A percentile compares a stretch with the other conserved stretches of the same genome.
phyloP scores from a whole-genome alignment of 2,888 invertebrate genomes.

The Bibio marci region DNA sequence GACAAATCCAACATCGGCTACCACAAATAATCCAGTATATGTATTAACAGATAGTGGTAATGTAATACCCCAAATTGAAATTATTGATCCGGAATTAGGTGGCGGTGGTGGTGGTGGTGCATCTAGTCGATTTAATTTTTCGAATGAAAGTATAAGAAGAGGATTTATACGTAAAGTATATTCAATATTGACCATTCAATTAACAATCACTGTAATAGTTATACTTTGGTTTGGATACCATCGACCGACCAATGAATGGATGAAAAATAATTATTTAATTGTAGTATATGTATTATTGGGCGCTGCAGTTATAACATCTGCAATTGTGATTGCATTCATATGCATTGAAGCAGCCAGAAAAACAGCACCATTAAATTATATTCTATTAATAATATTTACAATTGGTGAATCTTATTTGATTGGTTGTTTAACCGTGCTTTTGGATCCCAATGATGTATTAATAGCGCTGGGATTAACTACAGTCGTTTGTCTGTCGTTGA shows the following conservation, averaged over 20 bases:
- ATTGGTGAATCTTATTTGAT: neutral
- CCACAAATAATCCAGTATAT: too few species aligned
- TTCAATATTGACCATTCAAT: neutral
- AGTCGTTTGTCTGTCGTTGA: slow-evolving; percentile 31
- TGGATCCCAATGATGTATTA: neutral
- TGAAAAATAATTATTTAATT: too few species aligned
- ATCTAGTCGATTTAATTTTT: slow-evolving; percentile 16
- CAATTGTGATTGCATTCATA: neutral
- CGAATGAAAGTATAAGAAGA: slow-evolving; percentile 25
- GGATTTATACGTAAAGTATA: slow-evolving; percentile 22
- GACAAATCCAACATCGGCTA: too few species aligned
- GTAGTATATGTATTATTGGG: too few species aligned
- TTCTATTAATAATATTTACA: neutral
- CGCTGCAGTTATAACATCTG: neutral
- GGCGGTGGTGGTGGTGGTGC: neutral
- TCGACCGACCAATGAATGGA: neutral
- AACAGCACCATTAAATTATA: neutral
- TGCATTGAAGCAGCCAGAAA: neutral
- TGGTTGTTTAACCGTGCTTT: neutral
- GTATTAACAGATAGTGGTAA: too few species aligned
- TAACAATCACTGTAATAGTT: neutral
- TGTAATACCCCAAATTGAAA: too few species aligned
- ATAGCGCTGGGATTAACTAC: neutral
- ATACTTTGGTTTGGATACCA: neutral
- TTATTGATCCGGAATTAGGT: neutral